A percentile compares a stretch with the other conserved stretches of the same genome.
phyloP scores from a whole-genome alignment of 2,797 vertebrate species.

The Arrhamphus sclerolepis region DNA sequence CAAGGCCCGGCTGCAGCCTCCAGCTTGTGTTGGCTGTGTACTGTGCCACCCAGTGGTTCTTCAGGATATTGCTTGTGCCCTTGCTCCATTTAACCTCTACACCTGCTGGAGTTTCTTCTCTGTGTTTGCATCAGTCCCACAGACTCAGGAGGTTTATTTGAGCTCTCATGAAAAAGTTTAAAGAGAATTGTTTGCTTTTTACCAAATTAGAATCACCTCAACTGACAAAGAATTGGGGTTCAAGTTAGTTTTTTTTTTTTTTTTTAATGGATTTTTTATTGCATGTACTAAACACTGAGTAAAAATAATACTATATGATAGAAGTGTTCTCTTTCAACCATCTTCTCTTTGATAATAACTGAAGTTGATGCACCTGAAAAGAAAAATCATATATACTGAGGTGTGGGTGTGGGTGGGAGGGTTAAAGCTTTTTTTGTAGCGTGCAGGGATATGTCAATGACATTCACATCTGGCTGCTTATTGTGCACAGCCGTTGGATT shows the following conservation, averaged over 20 bases:
- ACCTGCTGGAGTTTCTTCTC: conserved; percentile 32
- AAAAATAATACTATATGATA: not conserved
- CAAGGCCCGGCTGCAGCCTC: conserved; percentile 23
- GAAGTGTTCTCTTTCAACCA: not conserved
- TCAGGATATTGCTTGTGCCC: conserved; percentile 4
- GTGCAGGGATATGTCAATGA: too few relatives aligned
- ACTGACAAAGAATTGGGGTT: not conserved
- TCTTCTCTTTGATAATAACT: not conserved
- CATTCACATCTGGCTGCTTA: too few relatives aligned
- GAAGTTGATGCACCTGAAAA: not conserved
- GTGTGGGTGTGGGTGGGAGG: too few relatives aligned
- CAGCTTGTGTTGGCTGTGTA: conserved; percentile 46
- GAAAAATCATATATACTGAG: too few relatives aligned
- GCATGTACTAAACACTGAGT: not conserved
- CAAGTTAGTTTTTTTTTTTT: too few relatives aligned
- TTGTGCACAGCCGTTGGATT: too few relatives aligned
- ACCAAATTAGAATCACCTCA: not conserved
- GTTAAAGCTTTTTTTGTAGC: too few relatives aligned
- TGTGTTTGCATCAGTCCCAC: not conserved
- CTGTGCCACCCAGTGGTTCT: conserved; percentile 81
- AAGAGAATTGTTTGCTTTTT: not conserved
- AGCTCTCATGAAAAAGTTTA: not conserved
- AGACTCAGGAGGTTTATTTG: not conserved
- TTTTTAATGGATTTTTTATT: not conserved
- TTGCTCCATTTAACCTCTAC: conserved; percentile 44